Evolutionary conservation across 2,113 vertebrate genomes (phyloP).

Genomic region (Dicentrarchus labrax): DNA sequence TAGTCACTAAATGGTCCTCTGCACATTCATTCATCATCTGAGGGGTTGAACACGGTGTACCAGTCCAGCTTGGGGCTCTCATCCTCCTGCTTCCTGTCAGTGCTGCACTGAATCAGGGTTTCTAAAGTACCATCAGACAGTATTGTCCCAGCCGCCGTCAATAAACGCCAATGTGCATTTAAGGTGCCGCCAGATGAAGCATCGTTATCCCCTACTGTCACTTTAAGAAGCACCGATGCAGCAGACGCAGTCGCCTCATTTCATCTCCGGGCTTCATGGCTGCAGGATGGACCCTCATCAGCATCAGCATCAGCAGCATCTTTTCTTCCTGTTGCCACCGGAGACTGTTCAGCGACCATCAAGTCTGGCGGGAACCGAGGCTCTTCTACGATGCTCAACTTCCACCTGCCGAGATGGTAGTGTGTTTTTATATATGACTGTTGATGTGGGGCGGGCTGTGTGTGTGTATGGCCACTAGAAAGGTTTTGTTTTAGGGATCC

Average conservation of each 20-base stretch:
- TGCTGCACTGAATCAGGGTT: not conserved
- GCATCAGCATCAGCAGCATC: conserved; percentile 62
- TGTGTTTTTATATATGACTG: not conserved
- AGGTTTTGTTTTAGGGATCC: not conserved
- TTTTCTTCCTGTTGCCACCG: conserved; percentile 51
- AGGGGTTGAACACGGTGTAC: not conserved
- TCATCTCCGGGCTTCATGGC: conserved; percentile 71
- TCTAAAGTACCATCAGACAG: not conserved
- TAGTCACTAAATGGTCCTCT: not conserved
- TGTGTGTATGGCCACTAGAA: not conserved
- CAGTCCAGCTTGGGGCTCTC: not conserved
- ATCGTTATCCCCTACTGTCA: conserved; percentile 51
- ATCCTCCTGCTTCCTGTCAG: not conserved
- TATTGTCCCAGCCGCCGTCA: not conserved
- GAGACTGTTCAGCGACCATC: conserved; percentile 45
- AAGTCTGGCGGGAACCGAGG: conserved; percentile 48
- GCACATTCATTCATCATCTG: conserved; percentile 4
- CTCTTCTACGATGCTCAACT: conserved; percentile 47
- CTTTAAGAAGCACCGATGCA: conserved; percentile 82
- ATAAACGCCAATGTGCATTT: not conserved
- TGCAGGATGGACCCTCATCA: conserved; percentile 75
- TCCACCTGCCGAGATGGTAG: conserved; percentile 63
- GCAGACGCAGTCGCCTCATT: conserved; percentile 76
- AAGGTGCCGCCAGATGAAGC: conserved; percentile 7
- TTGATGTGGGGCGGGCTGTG: not conserved